A percentile compares a stretch with the other conserved stretches of the same genome.
Conservation (phyloP, 1,140 invertebrate genomes). For the Pararge aegeria region DNA sequence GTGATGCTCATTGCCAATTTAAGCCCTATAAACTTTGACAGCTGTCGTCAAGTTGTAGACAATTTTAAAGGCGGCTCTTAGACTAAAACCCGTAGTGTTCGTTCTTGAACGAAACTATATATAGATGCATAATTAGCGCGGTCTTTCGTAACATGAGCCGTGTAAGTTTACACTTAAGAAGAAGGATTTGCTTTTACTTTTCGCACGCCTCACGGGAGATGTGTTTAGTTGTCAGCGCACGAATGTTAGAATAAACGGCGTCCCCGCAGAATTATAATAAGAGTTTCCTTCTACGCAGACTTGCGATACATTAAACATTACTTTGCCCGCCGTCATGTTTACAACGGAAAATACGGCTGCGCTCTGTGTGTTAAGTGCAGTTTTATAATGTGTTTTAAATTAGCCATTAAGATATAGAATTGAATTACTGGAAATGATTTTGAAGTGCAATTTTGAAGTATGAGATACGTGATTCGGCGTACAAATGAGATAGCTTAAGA, state of each 20-base stretch:
- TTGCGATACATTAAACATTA: conserved; percentile 73
- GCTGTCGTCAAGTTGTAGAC: conserved; percentile 5
- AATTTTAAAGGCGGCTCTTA: neutral
- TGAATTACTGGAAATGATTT: conserved; percentile 40
- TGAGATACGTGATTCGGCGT: conserved; percentile 37
- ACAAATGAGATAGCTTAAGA: conserved; percentile 20
- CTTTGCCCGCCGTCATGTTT: conserved; percentile 65
- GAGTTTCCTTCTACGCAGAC: conserved; percentile 67
- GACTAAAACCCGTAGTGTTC: neutral
- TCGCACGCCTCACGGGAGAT: conserved; percentile 67
- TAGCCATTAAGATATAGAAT: conserved; percentile 55
- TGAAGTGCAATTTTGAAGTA: conserved; percentile 43
- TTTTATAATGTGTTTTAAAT: conserved; percentile 67
- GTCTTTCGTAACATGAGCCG: too few relatives aligned
- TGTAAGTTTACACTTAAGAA: conserved; percentile 29
- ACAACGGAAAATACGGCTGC: conserved; percentile 71
- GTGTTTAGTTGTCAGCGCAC: conserved; percentile 61
- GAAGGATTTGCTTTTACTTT: conserved; percentile 62
- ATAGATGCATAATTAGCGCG: neutral
- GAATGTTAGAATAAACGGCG: conserved; percentile 66
- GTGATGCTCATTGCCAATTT: conserved; percentile 63
- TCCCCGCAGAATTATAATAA: conserved; percentile 71
- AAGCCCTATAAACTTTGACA: conserved; percentile 34
- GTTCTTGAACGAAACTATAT: neutral
- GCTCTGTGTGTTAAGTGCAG: conserved; percentile 53